Evolutionary conservation across 2,113 vertebrate species (phyloP).

Genomic region (Perccottus glenii): DNA sequence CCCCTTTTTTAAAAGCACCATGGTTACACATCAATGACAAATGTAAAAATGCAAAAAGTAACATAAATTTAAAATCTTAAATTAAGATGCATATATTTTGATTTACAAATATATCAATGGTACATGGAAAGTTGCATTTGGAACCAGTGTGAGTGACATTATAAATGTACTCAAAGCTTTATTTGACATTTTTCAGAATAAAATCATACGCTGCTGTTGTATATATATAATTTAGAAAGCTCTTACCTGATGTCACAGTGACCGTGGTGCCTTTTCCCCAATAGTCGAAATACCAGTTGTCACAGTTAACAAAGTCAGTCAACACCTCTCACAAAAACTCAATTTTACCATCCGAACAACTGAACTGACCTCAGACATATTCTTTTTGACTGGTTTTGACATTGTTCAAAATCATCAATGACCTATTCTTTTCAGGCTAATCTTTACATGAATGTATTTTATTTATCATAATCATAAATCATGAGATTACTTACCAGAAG

Average conservation of each 20-base stretch:
- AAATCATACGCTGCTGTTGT: neutral
- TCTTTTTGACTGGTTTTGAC: too few relatives aligned
- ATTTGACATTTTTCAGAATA: too few relatives aligned
- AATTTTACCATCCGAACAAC: neutral
- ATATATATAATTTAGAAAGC: slow-evolving; percentile 2
- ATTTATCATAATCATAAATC: neutral
- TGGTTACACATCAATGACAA: slow-evolving; percentile 36
- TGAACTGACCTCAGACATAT: neutral
- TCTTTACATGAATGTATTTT: neutral
- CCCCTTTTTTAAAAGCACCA: slow-evolving; percentile 44
- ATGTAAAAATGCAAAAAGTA: slow-evolving; percentile 8
- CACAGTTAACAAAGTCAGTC: slow-evolving; percentile 37
- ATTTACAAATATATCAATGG: too few relatives aligned
- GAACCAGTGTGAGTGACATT: too few relatives aligned
- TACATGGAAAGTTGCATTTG: too few relatives aligned
- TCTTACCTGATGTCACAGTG: slow-evolving; percentile 52
- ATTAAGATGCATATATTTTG: too few relatives aligned
- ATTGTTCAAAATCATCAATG: too few relatives aligned
- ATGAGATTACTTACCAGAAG: slow-evolving; percentile 65
- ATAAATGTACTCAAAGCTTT: too few relatives aligned
- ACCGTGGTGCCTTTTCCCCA: slow-evolving; percentile 58
- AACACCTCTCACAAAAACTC: slow-evolving; percentile 25
- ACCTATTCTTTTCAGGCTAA: neutral
- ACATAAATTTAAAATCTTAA: neutral
- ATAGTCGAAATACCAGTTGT: slow-evolving; percentile 39